Evolutionary conservation across 2,113 vertebrate species (phyloP).

Genomic region (Stictonetta naevosa): DNA sequence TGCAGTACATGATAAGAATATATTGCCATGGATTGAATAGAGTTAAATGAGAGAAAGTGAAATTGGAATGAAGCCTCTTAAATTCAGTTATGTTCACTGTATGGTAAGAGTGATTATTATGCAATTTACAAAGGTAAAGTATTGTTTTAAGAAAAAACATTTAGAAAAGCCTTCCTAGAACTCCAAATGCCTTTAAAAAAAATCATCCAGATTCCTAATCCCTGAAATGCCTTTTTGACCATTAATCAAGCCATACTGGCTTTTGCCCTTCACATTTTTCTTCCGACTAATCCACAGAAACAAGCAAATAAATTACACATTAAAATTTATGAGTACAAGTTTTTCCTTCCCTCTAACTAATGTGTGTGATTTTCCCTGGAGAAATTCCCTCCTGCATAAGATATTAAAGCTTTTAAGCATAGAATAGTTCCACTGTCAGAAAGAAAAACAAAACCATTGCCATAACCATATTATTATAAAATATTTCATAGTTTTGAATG

Average conservation of each 20-base stretch:
- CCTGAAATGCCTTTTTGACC: neutral
- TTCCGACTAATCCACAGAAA: slow-evolving; percentile 46
- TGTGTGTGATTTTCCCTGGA: slow-evolving; percentile 36
- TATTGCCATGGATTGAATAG: neutral
- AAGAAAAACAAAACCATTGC: slow-evolving; percentile 10
- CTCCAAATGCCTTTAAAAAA: neutral
- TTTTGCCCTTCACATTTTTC: slow-evolving; percentile 37
- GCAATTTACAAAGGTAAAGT: neutral
- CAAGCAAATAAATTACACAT: slow-evolving; percentile 62
- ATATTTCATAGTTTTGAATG: neutral
- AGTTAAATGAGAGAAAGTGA: neutral
- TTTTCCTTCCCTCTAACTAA: slow-evolving; percentile 50
- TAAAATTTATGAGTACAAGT: slow-evolving; percentile 54
- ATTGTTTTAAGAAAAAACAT: slow-evolving; percentile 16
- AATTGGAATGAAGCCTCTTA: neutral
- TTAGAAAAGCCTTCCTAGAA: neutral
- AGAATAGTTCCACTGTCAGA: neutral
- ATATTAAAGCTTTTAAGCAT: slow-evolving; percentile 55
- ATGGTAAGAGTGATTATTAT: slow-evolving; percentile 23
- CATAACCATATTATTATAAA: neutral
- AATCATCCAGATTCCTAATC: slow-evolving; percentile 15
- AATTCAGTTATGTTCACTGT: neutral
- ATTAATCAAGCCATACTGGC: slow-evolving; percentile 10
- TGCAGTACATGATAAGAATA: neutral
- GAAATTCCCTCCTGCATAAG: slow-evolving; percentile 58